Evolutionary conservation across 2,888 invertebrate species (phyloP).

Genomic region (Drosophila emarginata): DNA sequence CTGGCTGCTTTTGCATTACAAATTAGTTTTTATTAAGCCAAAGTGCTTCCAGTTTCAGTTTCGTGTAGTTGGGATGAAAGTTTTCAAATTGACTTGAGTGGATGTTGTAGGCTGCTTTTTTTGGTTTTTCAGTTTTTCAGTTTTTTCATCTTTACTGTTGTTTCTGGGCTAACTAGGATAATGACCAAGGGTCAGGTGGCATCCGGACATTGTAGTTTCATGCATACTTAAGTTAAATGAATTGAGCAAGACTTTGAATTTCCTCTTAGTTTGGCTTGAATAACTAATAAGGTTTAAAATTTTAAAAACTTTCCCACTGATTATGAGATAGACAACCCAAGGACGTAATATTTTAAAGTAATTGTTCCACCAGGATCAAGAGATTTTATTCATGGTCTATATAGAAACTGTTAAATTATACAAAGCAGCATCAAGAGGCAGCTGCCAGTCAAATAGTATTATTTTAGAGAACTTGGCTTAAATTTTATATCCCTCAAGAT

Average conservation of each 20-base stretch:
- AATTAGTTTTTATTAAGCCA: conserved; percentile 61
- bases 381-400: no score
- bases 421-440: no score
- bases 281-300: not conserved
- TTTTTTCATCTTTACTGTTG: not conserved
- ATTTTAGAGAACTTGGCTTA: no score
- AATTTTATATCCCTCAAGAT: no score
- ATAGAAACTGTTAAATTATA: no score
- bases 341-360: no score
- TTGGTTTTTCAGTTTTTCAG: not conserved
- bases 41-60: conserved; percentile 24
- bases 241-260: conserved; percentile 3
- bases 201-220: conserved; percentile 12
- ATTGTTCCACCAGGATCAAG: no score
- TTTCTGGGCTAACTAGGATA: conserved; percentile 4
- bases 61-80: conserved; percentile 22
- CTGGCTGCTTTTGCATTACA: conserved; percentile 36
- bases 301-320: not conserved
- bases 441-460: no score
- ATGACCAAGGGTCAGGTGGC: conserved; percentile 20
- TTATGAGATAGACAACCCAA: not conserved
- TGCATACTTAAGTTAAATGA: conserved; percentile 6
- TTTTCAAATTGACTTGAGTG: conserved; percentile 43
- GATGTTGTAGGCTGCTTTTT: conserved; percentile 6
- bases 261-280: conserved; percentile 14